These are phyloP conservation scores for Melanogrammus aeglefinus DNA, from an alignment of 2,797 vertebrate species.

Conservation along the genomic window DNA sequence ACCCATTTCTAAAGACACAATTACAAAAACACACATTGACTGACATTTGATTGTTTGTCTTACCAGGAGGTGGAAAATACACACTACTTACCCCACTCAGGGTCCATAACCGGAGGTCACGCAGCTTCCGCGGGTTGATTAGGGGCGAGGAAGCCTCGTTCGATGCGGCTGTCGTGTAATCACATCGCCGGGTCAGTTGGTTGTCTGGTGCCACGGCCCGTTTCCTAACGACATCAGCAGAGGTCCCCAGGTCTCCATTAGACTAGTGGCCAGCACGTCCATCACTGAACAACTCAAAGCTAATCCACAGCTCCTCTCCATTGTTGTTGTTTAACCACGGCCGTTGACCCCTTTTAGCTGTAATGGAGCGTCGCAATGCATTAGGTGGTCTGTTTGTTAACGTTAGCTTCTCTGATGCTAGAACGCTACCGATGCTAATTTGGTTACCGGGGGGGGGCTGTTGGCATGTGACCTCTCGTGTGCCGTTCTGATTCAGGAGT, in stretches of 20 bases:
- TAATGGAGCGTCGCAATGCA: slow-evolving; percentile 35
- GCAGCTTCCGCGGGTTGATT: too few relatives aligned
- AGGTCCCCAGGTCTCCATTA: neutral
- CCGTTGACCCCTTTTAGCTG: slow-evolving; percentile 46
- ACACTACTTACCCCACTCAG: neutral
- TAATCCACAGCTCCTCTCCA: slow-evolving; percentile 30
- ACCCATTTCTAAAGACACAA: too few relatives aligned
- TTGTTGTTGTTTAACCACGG: slow-evolving; percentile 40
- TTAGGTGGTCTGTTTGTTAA: slow-evolving; percentile 57
- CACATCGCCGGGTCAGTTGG: neutral
- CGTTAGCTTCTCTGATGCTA: slow-evolving; percentile 59
- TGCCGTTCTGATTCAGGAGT: slow-evolving; percentile 34
- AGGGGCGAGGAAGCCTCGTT: neutral
- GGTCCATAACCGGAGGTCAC: too few relatives aligned
- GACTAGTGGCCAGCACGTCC: neutral
- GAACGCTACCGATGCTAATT: slow-evolving; percentile 60
- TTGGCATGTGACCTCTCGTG: slow-evolving; percentile 42
- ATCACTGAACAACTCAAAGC: neutral
- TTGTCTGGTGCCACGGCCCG: neutral
- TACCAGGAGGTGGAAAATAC: neutral
- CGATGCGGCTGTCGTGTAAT: neutral
- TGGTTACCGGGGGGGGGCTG: slow-evolving; percentile 39
- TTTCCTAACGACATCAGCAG: neutral
- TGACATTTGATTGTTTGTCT: neutral
- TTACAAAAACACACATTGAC: too few relatives aligned